phyloP scores from a whole-genome alignment of 2,113 vertebrate species.

The Prunella himalayana region DNA sequence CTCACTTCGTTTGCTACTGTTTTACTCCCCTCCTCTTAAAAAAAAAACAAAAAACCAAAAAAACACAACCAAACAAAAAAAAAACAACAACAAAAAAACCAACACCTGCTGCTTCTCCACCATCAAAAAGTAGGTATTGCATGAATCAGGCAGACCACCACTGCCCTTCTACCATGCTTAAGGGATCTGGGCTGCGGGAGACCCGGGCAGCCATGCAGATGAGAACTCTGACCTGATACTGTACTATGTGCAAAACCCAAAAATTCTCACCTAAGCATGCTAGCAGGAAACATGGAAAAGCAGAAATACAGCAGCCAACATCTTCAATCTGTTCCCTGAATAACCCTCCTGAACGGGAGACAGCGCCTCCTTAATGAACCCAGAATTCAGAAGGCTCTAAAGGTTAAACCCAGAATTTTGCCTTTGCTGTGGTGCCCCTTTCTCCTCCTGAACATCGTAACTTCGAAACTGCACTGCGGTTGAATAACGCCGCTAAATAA shows the following conservation, averaged over 20 bases:
- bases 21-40: neutral
- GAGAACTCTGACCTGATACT: neutral
- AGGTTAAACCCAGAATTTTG: neutral
- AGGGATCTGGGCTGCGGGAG: neutral
- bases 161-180: neutral
- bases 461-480: too few relatives aligned
- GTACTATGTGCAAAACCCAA: fast-evolving
- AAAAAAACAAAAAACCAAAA: neutral
- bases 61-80: neutral
- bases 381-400: neutral
- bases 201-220: neutral
- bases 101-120: neutral
- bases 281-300: neutral
- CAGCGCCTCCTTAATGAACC: fast-evolving
- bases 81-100: neutral
- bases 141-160: neutral
- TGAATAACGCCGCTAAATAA: neutral
- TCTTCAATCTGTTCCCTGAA: fast-evolving
- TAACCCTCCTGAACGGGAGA: neutral
- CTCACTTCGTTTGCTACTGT: neutral
- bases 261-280: too few relatives aligned
- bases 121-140: neutral
- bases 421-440: neutral
- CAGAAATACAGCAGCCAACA: fast-evolving
- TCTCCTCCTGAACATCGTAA: fast-evolving